Evolutionary conservation across 2,113 vertebrate genomes (phyloP).

Genomic region (Pygoscelis adeliae): DNA sequence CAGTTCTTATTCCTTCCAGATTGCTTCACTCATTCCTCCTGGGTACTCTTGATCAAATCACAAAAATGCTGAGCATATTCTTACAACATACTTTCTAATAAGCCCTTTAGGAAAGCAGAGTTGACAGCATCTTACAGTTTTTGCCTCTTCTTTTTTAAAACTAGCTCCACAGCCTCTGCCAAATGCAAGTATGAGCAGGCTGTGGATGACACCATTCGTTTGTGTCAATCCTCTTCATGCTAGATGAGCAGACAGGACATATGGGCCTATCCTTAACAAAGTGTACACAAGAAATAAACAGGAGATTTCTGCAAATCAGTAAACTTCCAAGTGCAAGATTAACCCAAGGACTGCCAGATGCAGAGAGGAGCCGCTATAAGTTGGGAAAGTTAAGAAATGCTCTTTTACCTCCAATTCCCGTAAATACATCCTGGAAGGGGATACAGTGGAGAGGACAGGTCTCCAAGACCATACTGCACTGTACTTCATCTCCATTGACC

Average conservation of each 20-base stretch:
- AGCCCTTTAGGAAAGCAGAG: slow-evolving; percentile 39
- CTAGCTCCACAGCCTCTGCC: slow-evolving; percentile 10
- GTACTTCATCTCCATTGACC: not conserved
- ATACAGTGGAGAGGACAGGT: not conserved
- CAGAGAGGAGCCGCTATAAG: not conserved
- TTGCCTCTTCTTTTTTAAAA: slow-evolving; percentile 19
- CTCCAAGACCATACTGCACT: not conserved
- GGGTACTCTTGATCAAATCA: slow-evolving; percentile 29
- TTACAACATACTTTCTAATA: slow-evolving; percentile 34
- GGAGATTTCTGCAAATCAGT: not conserved
- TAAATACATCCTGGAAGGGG: not conserved
- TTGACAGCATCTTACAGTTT: slow-evolving; percentile 34
- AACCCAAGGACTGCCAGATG: not conserved
- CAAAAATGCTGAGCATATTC: slow-evolving; percentile 42
- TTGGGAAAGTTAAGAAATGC: not conserved
- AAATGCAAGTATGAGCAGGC: slow-evolving; percentile 29
- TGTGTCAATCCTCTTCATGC: slow-evolving; percentile 21
- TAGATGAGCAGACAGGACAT: slow-evolving; percentile 47
- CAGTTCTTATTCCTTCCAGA: slow-evolving; percentile 28
- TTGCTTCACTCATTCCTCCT: not conserved
- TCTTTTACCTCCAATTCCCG: not conserved
- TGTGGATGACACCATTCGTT: slow-evolving; percentile 18
- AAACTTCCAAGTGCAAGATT: not conserved
- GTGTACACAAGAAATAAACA: not conserved
- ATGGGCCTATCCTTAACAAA: slow-evolving; percentile 16